These are phyloP conservation scores for Heliothis peltigera DNA, from an alignment of 2,888 invertebrate genomes.

Conservation along the genomic window DNA sequence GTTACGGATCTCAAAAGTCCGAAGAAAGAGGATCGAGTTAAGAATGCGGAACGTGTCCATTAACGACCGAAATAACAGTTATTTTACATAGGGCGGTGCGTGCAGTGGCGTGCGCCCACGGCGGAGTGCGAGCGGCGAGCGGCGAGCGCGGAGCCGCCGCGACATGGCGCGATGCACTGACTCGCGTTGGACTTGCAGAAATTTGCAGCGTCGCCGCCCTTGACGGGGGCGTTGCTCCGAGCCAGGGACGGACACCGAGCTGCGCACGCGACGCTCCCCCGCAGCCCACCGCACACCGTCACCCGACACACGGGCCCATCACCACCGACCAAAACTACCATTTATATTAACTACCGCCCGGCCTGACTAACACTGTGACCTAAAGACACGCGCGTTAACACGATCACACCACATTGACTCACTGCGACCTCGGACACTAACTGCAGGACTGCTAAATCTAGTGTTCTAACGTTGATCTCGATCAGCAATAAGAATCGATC, in stretches of 20 bases:
- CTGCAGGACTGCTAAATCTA: constrained; percentile 53
- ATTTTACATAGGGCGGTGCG: constrained; percentile 86
- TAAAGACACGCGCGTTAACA: constrained; percentile 27
- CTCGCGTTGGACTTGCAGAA: constrained; percentile 88
- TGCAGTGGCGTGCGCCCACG: constrained; percentile 76
- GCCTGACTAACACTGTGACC: constrained; percentile 53
- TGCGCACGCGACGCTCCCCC: constrained; percentile 88
- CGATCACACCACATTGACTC: constrained; percentile 16
- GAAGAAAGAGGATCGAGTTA: constrained; percentile 76
- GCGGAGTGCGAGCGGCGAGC: constrained; percentile 74
- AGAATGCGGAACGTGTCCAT: constrained; percentile 88
- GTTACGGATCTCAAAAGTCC: constrained; percentile 66
- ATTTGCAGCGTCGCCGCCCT: constrained; percentile 90
- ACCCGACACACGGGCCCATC: constrained; percentile 66
- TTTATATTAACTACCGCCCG: constrained; percentile 63
- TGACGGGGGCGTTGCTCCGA: constrained; percentile 90
- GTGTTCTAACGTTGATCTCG: constrained; percentile 64
- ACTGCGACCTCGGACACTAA: constrained; percentile 33
- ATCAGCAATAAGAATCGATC: constrained; percentile 71
- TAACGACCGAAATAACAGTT: constrained; percentile 88
- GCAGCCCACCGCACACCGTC: constrained; percentile 72
- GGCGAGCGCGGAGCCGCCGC: constrained; percentile 88
- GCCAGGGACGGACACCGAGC: constrained; percentile 87
- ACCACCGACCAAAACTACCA: constrained; percentile 61
- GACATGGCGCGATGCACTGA: constrained; percentile 89